Percentiles rank a stretch among this genome's conserved stretches.
These are phyloP conservation scores for Conomelus anceps DNA, from an alignment of 2,888 invertebrate species.

Conservation along the genomic window DNA sequence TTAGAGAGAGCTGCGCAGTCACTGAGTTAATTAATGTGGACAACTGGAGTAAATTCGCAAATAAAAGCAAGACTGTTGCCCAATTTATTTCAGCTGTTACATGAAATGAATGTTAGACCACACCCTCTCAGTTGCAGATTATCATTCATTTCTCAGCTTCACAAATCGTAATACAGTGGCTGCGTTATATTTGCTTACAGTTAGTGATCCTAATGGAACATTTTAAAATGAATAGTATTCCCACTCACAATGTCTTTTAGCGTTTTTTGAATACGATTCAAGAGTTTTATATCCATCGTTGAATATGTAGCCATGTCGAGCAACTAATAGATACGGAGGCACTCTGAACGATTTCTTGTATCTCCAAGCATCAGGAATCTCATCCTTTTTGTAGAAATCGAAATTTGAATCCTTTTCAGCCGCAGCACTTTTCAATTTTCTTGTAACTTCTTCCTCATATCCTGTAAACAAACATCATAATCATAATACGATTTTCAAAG, in stretches of 20 bases:
- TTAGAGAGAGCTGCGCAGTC: too few relatives aligned
- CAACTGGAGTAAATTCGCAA: too few relatives aligned
- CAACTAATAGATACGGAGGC: slow-evolving; percentile 55
- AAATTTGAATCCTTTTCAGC: slow-evolving; percentile 3
- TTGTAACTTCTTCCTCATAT: slow-evolving; percentile 13
- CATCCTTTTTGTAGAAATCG: slow-evolving; percentile 48
- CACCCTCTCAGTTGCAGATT: too few relatives aligned
- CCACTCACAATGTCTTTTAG: slow-evolving; percentile 20
- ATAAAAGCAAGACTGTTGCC: too few relatives aligned
- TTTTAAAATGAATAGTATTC: neutral
- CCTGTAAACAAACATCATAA: slow-evolving; percentile 12
- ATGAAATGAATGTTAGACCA: too few relatives aligned
- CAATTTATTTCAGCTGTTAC: too few relatives aligned
- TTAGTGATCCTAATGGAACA: neutral
- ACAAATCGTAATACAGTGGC: too few relatives aligned
- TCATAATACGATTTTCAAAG: too few relatives aligned
- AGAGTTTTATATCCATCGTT: slow-evolving; percentile 47
- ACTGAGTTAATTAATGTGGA: too few relatives aligned
- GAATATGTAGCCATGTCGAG: slow-evolving; percentile 55
- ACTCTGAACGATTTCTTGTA: slow-evolving; percentile 53
- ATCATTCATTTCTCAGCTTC: too few relatives aligned
- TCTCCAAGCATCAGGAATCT: slow-evolving; percentile 55
- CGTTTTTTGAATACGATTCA: slow-evolving; percentile 15
- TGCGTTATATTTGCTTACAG: too few relatives aligned
- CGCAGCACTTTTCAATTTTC: neutral